Evolutionary conservation across 2,113 vertebrate species (phyloP).

Genomic region (Terrapene triunguis): DNA sequence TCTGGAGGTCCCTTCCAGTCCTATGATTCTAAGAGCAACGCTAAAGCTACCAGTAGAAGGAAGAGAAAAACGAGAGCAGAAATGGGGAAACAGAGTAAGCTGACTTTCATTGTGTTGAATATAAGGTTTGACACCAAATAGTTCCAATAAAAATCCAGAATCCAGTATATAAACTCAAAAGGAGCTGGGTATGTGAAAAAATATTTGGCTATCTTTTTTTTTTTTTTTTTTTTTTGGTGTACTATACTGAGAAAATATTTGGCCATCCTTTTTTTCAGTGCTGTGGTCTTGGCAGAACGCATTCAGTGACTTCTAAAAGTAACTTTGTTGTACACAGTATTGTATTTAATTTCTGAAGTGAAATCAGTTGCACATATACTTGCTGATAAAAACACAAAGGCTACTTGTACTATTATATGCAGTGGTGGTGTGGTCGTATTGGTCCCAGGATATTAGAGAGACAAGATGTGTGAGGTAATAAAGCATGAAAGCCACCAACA

Average conservation of each 20-base stretch:
- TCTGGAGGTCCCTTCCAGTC: no score
- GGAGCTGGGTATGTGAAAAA: not conserved
- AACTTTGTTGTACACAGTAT: not conserved
- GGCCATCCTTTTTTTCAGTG: not conserved
- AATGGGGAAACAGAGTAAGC: not conserved
- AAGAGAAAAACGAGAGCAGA: not conserved
- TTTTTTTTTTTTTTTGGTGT: not conserved
- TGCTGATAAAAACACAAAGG: constrained; percentile 15
- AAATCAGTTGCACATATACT: not conserved
- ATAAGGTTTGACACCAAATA: constrained; percentile 18
- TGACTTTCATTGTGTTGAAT: constrained; percentile 26
- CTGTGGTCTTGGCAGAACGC: not conserved
- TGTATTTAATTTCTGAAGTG: not conserved
- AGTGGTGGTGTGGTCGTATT: not conserved
- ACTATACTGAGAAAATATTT: not conserved
- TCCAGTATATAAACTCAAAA: not conserved
- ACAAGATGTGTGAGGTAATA: not conserved
- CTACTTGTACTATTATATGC: not conserved
- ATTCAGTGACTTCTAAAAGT: not conserved
- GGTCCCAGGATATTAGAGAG: not conserved
- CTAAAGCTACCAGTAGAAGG: not conserved
- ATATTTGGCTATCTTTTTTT: not conserved
- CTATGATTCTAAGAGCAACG: not conserved
- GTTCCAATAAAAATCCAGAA: constrained; percentile 33
- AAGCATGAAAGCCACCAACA: not conserved